Percentiles rank a stretch among this genome's conserved stretches.
Evolutionary conservation across 1,140 invertebrate species (phyloP).

Genomic region (Bombus ignitus): DNA sequence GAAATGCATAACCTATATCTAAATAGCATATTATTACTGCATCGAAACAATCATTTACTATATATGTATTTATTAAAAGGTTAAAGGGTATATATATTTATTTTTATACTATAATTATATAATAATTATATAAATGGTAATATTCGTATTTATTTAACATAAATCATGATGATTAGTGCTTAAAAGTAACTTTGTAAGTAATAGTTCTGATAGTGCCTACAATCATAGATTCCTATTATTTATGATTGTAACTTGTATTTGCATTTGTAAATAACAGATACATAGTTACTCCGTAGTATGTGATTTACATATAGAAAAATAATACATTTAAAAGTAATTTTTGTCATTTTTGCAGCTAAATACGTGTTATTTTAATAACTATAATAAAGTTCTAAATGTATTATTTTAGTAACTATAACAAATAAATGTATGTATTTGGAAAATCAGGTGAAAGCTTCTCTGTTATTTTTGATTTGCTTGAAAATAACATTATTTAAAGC

Average conservation of each 20-base stretch:
- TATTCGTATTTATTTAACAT: not conserved
- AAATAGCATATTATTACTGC: too few relatives aligned
- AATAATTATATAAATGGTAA: not conserved
- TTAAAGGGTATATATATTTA: too few relatives aligned
- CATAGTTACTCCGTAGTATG: not conserved
- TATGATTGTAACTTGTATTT: not conserved
- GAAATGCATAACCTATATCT: not conserved
- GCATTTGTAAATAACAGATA: not conserved
- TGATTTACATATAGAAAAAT: not conserved
- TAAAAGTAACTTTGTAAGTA: not conserved
- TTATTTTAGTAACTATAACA: not conserved
- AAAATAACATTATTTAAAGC: slow-evolving; percentile 39
- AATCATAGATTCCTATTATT: too few relatives aligned
- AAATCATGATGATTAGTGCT: not conserved
- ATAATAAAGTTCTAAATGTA: not conserved
- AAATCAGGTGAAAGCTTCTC: not conserved
- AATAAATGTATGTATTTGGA: not conserved
- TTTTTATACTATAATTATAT: not conserved
- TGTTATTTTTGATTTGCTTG: slow-evolving; percentile 6
- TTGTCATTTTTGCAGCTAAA: not conserved
- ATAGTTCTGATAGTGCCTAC: too few relatives aligned
- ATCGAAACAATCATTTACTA: not conserved
- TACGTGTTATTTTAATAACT: not conserved
- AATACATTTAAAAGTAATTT: not conserved
- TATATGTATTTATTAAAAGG: not conserved